These are phyloP conservation scores for Spinibarbus caldwelli DNA, from an alignment of 2,797 vertebrate species.

Conservation along the genomic window DNA sequence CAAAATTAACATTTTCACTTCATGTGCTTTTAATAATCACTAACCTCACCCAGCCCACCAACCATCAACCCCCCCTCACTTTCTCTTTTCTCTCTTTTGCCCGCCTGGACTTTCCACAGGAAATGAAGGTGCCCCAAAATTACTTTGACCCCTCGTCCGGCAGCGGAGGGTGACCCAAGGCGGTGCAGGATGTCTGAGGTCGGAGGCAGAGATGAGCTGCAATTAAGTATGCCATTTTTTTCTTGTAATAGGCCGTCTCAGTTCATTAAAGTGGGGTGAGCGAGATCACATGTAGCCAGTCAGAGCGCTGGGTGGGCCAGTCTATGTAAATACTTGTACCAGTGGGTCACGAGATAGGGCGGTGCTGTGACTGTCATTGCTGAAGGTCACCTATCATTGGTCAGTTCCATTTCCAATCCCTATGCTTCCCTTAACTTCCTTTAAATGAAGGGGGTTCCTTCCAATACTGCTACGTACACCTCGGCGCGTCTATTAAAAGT, in stretches of 20 bases:
- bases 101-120: conserved; percentile 91
- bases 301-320: conserved; percentile 69
- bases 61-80: conserved; percentile 65
- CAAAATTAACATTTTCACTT: conserved; percentile 99
- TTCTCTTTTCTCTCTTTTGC: conserved; percentile 60
- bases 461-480: conserved; percentile 73
- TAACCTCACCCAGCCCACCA: conserved; percentile 80
- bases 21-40: conserved; percentile 99
- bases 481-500: conserved; percentile 78
- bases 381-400: conserved; percentile 81
- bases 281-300: conserved; percentile 85
- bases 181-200: conserved; percentile 84
- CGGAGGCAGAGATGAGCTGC: conserved; percentile 92
- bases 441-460: conserved; percentile 66
- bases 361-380: conserved; percentile 77
- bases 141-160: conserved; percentile 92
- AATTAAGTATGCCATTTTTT: conserved; percentile 98
- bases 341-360: conserved; percentile 66
- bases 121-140: conserved; percentile 94
- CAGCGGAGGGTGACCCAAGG: conserved; percentile 92
- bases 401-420: conserved; percentile 73
- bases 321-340: conserved; percentile 81
- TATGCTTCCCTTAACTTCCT: conserved; percentile 62
- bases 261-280: conserved; percentile 97
- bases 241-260: conserved; percentile 92